Evolutionary conservation across 2,888 invertebrate species (phyloP), one percentile per base, ranked within the genome.

Genomic region (Aelia acuminata): DNA sequence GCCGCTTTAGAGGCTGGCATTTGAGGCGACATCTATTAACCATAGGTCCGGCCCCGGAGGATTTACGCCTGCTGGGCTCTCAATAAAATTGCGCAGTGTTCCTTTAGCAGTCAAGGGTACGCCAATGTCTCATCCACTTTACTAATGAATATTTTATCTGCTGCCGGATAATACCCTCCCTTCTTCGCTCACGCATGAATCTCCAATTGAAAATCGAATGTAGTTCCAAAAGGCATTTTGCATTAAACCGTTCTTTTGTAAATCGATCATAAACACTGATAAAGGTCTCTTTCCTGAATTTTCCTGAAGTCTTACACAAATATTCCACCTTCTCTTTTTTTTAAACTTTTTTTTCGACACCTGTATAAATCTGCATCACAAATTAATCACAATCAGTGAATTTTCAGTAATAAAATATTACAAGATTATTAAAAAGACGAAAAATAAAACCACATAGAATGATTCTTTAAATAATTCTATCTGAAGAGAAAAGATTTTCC

Each of bases 1-100:
- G 35, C 75, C 39, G 80, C 43, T 80, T 80, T 80, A 80, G 80
- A 80, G 80, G 80, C 80, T 80, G 80, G 80, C 80, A 80, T 80
- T 80, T 47, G 43, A 39, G 80, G 80, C 80, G 80, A 80, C 80
- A 80, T 80, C 80, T 80, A 80, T 80, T 80, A 80, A 80, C 43
- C 43, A 39, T 80, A 80, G 80, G 43, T 43, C 80, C 80, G 43
- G 22, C 43, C 75, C 35, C 80, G 11, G 11, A 22, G n/a, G 80
- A 80, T 80, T 80, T 80, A 80, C 80, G 80, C 13, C 43, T n/a
- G 13, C 80, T 70, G 18, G 35, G 63, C 63, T 35, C 63, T 70
- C 63, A 70, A 70, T 70, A 70, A 70, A 70, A 70, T 70, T 70
- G 63, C 35, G 63, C 31, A 3, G 31, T 35, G 8, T 20, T 70